Base-by-base conservation (phyloP, 2,888 invertebrate species). In the Melangyna quadrimaculata region DNA sequence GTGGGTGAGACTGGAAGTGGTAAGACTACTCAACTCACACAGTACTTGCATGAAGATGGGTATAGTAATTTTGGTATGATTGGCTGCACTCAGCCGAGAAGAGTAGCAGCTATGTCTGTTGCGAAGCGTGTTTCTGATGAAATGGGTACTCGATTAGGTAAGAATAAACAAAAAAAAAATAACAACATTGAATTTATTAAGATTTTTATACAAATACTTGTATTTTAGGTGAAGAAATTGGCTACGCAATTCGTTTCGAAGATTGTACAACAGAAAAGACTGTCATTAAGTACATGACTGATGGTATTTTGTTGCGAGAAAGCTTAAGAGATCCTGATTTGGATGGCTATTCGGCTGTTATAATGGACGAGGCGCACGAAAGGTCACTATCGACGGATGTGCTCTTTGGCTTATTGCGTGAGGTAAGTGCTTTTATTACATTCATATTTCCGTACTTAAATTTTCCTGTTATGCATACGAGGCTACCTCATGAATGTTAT, bases 361-460 rank as follows among this genome's bases (percentile, higher is more conserved):
- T 99, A 88, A 99, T 99, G 99, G 99, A 99, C 92, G 99, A 99
- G 93, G 99, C 99, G 80, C 99, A 99, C 93, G 99, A 99, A 93
- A 93, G 99, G 1, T 99, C 99, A 0, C 94, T 99, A 6, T 99
- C 98, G 83, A 99, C 99, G 0, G 99, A 99, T 91, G 99, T 99
- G 70, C 94, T 99, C 48, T 99, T 99, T 91, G 99, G 99, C 9
- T 92, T 99, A 87, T 93, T 99, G 12, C 93, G 98, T 90, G 98
- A 98, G 94, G 97, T 97, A 89, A 94, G 95, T 93, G 14, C 43
- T 51, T 55, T 67, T 73, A 71, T 48, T 79, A 35, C n/a, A 9
- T 1, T 27, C 8, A 17, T 8, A 59, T 63, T 43, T 43, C 10
- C 8, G 9, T 29, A n/a, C 9, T 53, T 1, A 43, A 43, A 43